Evolutionary conservation across 2,888 invertebrate species (phyloP).

Genomic region (Epinotia nisella): DNA sequence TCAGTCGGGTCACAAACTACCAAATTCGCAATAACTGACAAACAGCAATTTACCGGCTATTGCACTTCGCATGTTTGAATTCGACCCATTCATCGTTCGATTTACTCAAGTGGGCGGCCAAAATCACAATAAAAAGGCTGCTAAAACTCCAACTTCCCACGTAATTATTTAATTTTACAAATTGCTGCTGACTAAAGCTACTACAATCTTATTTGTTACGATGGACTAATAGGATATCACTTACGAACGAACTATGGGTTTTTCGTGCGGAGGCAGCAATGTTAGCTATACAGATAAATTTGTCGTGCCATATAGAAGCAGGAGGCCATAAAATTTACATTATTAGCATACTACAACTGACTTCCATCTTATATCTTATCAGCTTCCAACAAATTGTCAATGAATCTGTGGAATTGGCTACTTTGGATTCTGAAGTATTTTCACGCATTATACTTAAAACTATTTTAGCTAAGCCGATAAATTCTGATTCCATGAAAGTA

Average conservation of each 20-base stretch:
- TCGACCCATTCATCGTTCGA: conserved; percentile 21
- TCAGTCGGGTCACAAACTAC: neutral
- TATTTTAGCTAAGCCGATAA: neutral
- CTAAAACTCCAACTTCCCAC: neutral
- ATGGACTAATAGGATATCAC: neutral
- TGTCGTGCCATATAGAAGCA: conserved; percentile 26
- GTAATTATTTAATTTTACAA: conserved; percentile 20
- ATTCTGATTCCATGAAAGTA: conserved; percentile 21
- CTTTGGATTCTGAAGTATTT: neutral
- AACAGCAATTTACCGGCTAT: conserved; percentile 7
- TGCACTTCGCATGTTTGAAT: conserved; percentile 23
- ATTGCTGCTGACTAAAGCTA: conserved; percentile 16
- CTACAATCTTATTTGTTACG: neutral
- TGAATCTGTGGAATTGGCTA: conserved; percentile 33
- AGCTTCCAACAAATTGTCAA: conserved; percentile 29
- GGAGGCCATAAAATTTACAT: conserved; percentile 41
- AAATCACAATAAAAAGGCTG: neutral
- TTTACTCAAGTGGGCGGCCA: conserved; percentile 24
- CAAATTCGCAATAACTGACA: neutral
- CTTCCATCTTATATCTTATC: conserved; percentile 38
- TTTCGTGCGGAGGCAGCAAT: neutral
- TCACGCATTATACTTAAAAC: conserved; percentile 7
- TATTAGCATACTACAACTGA: conserved; percentile 42
- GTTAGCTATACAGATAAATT: conserved; percentile 26
- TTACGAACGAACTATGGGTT: neutral